phyloP scores from a whole-genome alignment of 2,113 vertebrate species.

The Laticauda laticaudata region DNA sequence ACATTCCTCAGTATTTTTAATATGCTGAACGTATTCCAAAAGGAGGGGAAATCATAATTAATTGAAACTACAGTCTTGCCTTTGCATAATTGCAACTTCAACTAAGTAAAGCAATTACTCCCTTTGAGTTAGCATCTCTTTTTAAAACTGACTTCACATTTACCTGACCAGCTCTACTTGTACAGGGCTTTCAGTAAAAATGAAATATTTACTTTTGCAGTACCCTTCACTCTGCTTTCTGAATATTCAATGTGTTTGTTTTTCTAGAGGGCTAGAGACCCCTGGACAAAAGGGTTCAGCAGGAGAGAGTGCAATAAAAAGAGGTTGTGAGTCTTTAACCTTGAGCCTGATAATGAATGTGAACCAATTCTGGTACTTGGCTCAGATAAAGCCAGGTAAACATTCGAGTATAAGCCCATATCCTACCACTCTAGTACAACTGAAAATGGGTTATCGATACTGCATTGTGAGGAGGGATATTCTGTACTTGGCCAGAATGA shows the following conservation, averaged over 20 bases:
- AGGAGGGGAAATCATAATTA: background rate
- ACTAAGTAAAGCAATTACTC: slow-evolving; percentile 29
- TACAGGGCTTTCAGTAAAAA: slow-evolving; percentile 68
- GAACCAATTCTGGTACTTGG: slow-evolving; percentile 83
- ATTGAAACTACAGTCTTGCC: slow-evolving; percentile 13
- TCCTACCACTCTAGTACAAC: slow-evolving; percentile 50
- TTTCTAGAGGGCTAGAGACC: slow-evolving; percentile 99
- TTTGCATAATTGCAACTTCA: slow-evolving; percentile 31
- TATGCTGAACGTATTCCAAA: slow-evolving; percentile 14
- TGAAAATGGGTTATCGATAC: slow-evolving; percentile 55
- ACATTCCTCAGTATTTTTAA: background rate
- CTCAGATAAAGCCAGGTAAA: slow-evolving; percentile 89
- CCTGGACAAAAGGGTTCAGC: slow-evolving; percentile 97
- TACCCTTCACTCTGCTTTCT: slow-evolving; percentile 81
- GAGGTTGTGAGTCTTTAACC: slow-evolving; percentile 98
- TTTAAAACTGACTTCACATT: slow-evolving; percentile 62
- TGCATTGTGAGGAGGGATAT: slow-evolving; percentile 42
- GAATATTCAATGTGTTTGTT: slow-evolving; percentile 98
- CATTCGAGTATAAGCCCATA: slow-evolving; percentile 89
- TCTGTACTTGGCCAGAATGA: slow-evolving; percentile 40
- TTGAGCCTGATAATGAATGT: slow-evolving; percentile 87
- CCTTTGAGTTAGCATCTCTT: slow-evolving; percentile 65
- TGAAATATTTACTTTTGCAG: slow-evolving; percentile 73
- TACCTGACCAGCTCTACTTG: slow-evolving; percentile 66
- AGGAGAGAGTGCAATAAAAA: slow-evolving; percentile 98